These are phyloP conservation scores for Eriosoma lanigerum DNA, from an alignment of 1,140 invertebrate genomes.

Conservation along the genomic window DNA sequence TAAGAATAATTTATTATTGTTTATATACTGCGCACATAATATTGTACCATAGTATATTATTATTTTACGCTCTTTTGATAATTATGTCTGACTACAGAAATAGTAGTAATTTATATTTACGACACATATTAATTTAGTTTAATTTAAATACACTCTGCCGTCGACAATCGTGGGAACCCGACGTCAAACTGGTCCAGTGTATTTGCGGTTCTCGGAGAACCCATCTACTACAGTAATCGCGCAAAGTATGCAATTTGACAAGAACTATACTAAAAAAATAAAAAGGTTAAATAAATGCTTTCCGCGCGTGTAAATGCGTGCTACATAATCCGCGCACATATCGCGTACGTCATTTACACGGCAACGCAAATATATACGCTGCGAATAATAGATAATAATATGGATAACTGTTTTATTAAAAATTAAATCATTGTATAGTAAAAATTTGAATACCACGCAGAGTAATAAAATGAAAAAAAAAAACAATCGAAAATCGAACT, in stretches of 20 bases:
- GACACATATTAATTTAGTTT: slow-evolving; percentile 31
- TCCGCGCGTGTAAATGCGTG: slow-evolving; percentile 37
- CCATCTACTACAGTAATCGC: background rate
- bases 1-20: slow-evolving; percentile 7
- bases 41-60: background rate
- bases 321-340: slow-evolving; percentile 31
- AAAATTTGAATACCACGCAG: no score
- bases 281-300: background rate
- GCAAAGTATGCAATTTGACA: background rate
- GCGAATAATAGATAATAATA: background rate
- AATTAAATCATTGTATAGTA: no score
- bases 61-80: no score
- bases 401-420: no score
- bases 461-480: no score
- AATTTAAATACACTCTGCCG: slow-evolving; percentile 18
- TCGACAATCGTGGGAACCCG: slow-evolving; percentile 34
- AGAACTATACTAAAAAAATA: slow-evolving; percentile 23
- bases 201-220: background rate
- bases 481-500: no score
- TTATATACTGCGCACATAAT: background rate
- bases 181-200: slow-evolving; percentile 7
- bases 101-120: slow-evolving; percentile 25
- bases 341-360: slow-evolving; percentile 47
- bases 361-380: background rate
- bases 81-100: background rate